phyloP scores from a whole-genome alignment of 35 echinoderm and acorn worm species.

The Chiridota heheva region DNA sequence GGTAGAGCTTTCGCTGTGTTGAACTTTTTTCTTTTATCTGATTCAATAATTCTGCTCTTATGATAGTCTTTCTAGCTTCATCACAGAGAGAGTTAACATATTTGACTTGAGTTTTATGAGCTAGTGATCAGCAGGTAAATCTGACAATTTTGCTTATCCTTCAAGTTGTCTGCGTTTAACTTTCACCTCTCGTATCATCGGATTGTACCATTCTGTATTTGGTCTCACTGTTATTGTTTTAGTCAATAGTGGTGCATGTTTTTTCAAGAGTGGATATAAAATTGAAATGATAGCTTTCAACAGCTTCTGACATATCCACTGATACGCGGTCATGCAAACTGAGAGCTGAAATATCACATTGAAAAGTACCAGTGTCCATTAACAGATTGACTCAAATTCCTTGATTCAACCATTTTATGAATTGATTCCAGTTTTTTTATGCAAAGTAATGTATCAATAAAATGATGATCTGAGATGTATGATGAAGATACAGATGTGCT shows the following conservation, averaged over 20 bases:
- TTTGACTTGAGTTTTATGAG: slow-evolving; percentile 27
- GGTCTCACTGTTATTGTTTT: no score
- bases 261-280: no score
- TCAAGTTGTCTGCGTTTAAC: neutral
- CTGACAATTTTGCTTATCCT: neutral
- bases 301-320: no score
- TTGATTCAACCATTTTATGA: slow-evolving; percentile 3
- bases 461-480: slow-evolving; percentile 38
- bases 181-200: neutral
- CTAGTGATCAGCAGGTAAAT: neutral
- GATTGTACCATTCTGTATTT: neutral
- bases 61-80: neutral
- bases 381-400: slow-evolving; percentile 22
- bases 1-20: neutral
- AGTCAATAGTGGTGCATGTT: no score
- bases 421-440: slow-evolving; percentile 29
- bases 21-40: neutral
- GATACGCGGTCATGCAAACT: slow-evolving; percentile 3
- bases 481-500: slow-evolving; percentile 4
- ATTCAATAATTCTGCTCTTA: slow-evolving; percentile 13
- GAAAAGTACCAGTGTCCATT: slow-evolving; percentile 22
- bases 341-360: slow-evolving; percentile 24
- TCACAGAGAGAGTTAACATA: neutral
- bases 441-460: slow-evolving; percentile 33
- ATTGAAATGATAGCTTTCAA: no score